Evolutionary conservation across 1,140 invertebrate genomes (phyloP).

Genomic region (Steinernema feltiae): DNA sequence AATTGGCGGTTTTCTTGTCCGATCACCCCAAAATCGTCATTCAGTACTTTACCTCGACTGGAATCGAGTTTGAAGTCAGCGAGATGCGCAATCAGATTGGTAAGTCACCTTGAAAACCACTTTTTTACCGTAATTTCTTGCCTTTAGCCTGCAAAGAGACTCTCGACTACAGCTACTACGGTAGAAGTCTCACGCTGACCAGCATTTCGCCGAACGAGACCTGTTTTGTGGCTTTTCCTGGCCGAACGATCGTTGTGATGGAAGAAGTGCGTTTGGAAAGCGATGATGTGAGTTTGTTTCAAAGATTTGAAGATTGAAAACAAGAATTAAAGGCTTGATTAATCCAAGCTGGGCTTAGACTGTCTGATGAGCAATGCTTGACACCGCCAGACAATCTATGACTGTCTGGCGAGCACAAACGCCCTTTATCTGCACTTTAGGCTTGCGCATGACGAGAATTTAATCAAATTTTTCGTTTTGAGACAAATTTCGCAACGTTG

Average conservation of each 20-base stretch:
- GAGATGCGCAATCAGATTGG: not conserved
- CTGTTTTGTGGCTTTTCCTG: not conserved
- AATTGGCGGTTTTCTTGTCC: not conserved
- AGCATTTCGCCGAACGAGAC: not conserved
- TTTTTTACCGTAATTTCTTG: not conserved
- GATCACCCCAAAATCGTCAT: not conserved
- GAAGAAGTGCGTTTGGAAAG: not conserved
- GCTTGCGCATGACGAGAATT: too few species aligned
- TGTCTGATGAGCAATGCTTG: too few species aligned
- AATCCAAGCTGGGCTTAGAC: too few species aligned
- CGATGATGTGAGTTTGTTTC: not conserved
- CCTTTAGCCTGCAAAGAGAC: not conserved
- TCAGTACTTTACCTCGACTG: not conserved
- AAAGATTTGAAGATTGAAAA: not conserved
- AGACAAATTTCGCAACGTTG: too few species aligned
- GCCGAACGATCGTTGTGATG: not conserved
- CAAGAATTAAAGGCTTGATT: not conserved
- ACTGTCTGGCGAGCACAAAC: too few species aligned
- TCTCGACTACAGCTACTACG: constrained; percentile 8
- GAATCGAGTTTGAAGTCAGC: not conserved
- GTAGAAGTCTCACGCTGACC: not conserved
- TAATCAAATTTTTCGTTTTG: not conserved
- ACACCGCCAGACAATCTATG: too few species aligned
- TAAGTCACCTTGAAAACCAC: not conserved
- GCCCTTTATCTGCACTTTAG: too few species aligned